A percentile compares a stretch with the other conserved stretches of the same genome.
These are phyloP conservation scores for Melikaiella ostensackeni DNA, from an alignment of 2,888 invertebrate genomes.

Conservation along the genomic window DNA sequence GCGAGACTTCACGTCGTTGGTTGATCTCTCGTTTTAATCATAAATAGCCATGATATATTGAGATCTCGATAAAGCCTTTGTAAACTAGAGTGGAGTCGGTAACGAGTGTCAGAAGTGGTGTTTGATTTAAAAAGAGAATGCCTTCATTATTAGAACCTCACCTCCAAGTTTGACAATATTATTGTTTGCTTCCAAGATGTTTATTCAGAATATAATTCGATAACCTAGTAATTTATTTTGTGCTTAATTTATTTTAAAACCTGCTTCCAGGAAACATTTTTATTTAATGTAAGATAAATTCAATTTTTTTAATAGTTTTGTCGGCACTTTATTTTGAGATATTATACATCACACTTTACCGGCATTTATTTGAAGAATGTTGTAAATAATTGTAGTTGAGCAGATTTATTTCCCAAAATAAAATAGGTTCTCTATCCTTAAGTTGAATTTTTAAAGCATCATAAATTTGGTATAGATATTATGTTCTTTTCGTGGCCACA, in stretches of 20 bases:
- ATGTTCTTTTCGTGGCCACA: background rate
- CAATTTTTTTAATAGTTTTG: background rate
- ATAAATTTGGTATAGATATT: background rate
- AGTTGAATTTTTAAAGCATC: background rate
- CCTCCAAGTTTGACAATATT: background rate
- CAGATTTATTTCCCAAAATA: background rate
- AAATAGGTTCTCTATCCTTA: too few species aligned
- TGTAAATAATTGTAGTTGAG: background rate
- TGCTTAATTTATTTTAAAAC: background rate
- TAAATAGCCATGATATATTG: background rate
- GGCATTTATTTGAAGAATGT: too few species aligned
- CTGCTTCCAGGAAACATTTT: background rate
- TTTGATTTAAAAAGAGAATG: background rate
- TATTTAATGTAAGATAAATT: background rate
- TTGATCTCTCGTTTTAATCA: background rate
- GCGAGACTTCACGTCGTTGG: constrained; percentile 7
- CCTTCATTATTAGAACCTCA: too few species aligned
- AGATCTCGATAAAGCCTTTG: background rate
- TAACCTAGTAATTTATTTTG: background rate
- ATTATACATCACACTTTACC: too few species aligned
- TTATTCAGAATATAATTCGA: constrained; percentile 1
- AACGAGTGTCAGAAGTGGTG: background rate
- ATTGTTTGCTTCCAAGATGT: background rate
- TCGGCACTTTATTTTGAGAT: too few species aligned
- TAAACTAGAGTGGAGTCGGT: background rate